Evolutionary conservation across 1,140 invertebrate species (phyloP).

Genomic region (Subanguina moxae): DNA sequence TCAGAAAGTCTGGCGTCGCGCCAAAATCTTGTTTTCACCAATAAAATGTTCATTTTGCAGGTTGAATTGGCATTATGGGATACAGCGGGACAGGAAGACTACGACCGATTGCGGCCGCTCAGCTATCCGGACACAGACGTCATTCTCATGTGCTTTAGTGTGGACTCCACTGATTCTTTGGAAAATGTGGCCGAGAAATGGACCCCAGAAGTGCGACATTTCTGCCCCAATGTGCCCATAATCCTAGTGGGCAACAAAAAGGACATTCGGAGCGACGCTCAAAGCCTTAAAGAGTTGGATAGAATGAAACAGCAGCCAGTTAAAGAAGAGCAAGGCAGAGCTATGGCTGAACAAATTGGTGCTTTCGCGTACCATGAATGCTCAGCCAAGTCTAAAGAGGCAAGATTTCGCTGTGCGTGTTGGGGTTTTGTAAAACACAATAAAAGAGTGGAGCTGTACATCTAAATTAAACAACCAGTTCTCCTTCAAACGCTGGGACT

Average conservation of each 20-base stretch:
- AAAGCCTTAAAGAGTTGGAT: too few relatives aligned
- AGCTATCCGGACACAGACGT: slow-evolving; percentile 92
- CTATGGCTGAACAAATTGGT: slow-evolving; percentile 97
- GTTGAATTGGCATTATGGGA: slow-evolving; percentile 93
- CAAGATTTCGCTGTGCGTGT: background rate
- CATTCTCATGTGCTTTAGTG: slow-evolving; percentile 90
- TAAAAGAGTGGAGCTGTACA: too few relatives aligned
- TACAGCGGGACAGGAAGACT: slow-evolving; percentile 97
- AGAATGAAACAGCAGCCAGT: slow-evolving; percentile 70
- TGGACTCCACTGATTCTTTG: slow-evolving; percentile 89
- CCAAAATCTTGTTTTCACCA: too few relatives aligned
- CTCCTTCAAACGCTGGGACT: too few relatives aligned
- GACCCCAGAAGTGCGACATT: slow-evolving; percentile 72
- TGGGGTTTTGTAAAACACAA: too few relatives aligned
- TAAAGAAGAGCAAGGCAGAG: slow-evolving; percentile 85
- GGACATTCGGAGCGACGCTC: slow-evolving; percentile 1
- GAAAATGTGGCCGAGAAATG: slow-evolving; percentile 97
- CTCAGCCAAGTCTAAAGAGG: slow-evolving; percentile 97
- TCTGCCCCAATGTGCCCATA: slow-evolving; percentile 15
- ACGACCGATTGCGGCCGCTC: slow-evolving; percentile 87
- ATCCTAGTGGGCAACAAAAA: slow-evolving; percentile 19
- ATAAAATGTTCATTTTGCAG: too few relatives aligned
- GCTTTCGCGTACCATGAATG: slow-evolving; percentile 97
- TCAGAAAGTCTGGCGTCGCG: too few relatives aligned
- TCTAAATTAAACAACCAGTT: too few relatives aligned